These are phyloP conservation scores for Perdita meconis DNA, from an alignment of 2,888 invertebrate genomes.

Conservation along the genomic window DNA sequence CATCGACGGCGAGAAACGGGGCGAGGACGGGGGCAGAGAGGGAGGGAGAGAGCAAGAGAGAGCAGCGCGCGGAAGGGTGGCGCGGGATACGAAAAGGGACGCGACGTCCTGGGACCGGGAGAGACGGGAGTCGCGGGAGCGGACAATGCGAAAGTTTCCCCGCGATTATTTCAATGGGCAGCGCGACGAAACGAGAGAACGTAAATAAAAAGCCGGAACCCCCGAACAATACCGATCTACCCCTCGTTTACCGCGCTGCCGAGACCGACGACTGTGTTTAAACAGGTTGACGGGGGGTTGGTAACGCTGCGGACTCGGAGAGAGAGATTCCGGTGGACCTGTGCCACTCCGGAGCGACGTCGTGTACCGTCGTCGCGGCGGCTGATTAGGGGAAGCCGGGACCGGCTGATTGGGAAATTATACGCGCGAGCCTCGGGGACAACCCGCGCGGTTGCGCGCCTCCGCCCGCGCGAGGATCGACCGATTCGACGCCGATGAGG, in stretches of 20 bases:
- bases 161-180: constrained; percentile 62
- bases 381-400: constrained; percentile 13
- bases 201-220: constrained; percentile 56
- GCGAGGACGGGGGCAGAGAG: constrained; percentile 34
- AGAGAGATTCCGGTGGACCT: constrained; percentile 24
- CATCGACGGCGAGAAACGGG: constrained; percentile 36
- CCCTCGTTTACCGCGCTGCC: constrained; percentile 19
- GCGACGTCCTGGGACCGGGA: constrained; percentile 63
- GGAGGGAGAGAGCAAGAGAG: constrained; percentile 18
- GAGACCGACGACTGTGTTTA: constrained; percentile 51
- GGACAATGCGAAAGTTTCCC: constrained; percentile 60
- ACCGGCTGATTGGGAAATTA: constrained; percentile 30
- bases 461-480: no score
- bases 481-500: not conserved
- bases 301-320: constrained; percentile 13
- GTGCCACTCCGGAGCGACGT: constrained; percentile 19
- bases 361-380: constrained; percentile 12
- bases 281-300: constrained; percentile 52
- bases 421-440: not conserved
- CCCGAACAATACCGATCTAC: constrained; percentile 58
- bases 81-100: constrained; percentile 43
- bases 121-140: constrained; percentile 45
- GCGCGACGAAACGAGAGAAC: constrained; percentile 51
- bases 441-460: no score
- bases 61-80: constrained; percentile 18